These are phyloP conservation scores for Micrastur ruficollis DNA, from an alignment of 2,797 vertebrate species.

Conservation along the genomic window DNA sequence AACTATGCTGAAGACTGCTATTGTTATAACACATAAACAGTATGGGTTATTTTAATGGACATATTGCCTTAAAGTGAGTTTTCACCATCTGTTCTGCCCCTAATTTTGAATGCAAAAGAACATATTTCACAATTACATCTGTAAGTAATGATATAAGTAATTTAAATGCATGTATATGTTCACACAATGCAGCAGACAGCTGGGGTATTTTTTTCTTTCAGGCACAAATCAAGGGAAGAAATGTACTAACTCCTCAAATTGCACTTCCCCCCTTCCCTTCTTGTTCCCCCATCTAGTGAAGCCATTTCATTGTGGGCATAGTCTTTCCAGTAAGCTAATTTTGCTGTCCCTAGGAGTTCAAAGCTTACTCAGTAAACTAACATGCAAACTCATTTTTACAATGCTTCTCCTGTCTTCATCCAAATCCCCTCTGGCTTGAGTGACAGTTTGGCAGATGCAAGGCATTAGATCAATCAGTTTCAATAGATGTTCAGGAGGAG, in stretches of 20 bases:
- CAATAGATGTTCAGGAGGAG: conserved; percentile 61
- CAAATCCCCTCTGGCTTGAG: conserved; percentile 72
- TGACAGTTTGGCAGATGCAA: conserved; percentile 75
- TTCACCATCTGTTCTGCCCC: conserved; percentile 79
- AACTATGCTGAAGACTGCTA: conserved; percentile 56
- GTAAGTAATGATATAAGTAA: conserved; percentile 83
- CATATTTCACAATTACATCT: conserved; percentile 84
- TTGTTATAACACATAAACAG: conserved; percentile 69
- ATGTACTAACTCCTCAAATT: conserved; percentile 38
- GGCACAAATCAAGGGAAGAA: conserved; percentile 71
- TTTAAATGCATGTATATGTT: conserved; percentile 82
- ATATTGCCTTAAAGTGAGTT: conserved; percentile 76
- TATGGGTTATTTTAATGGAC: conserved; percentile 78
- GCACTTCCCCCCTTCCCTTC: not conserved
- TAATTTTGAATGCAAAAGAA: conserved; percentile 78
- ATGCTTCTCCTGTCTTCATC: conserved; percentile 61
- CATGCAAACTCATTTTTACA: conserved; percentile 63
- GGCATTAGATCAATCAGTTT: conserved; percentile 71
- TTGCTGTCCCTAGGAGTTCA: conserved; percentile 61
- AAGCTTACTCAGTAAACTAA: conserved; percentile 64
- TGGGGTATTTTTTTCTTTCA: conserved; percentile 62
- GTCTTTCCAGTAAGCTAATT: conserved; percentile 45
- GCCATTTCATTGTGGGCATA: conserved; percentile 18
- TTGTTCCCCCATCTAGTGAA: conserved; percentile 1
- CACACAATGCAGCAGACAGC: conserved; percentile 75